These are phyloP conservation scores for Pseudotriccus pelzelni DNA, from an alignment of 2,797 vertebrate genomes.

Conservation along the genomic window DNA sequence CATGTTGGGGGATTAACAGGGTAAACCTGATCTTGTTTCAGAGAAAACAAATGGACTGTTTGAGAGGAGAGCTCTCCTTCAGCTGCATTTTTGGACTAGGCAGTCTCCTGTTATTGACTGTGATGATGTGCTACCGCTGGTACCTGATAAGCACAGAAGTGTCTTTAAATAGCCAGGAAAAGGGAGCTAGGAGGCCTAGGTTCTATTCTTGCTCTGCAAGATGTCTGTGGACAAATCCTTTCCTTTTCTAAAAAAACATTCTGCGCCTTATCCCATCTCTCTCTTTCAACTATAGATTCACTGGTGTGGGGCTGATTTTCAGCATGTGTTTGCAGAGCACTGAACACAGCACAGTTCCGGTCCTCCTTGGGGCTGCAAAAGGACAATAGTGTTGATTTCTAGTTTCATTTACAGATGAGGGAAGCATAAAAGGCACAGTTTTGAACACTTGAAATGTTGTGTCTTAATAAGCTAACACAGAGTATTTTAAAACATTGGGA, in stretches of 20 bases:
- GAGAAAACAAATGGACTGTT: neutral
- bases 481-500: neutral
- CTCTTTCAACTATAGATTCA: neutral
- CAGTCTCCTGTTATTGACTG: neutral
- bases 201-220: neutral
- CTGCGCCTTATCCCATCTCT: neutral
- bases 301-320: neutral
- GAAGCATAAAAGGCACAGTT: neutral
- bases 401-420: neutral
- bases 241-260: neutral
- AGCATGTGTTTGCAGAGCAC: neutral
- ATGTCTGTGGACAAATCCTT: neutral
- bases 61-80: neutral
- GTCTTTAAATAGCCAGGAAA: neutral
- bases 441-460: neutral
- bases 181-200: neutral
- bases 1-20: neutral
- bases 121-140: neutral
- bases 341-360: neutral
- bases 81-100: neutral
- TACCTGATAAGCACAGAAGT: neutral
- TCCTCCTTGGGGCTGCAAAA: neutral
- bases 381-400: neutral
- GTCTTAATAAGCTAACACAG: neutral
- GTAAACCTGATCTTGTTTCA: neutral